These are phyloP conservation scores for Tridacna crocea DNA, from an alignment of 2,888 invertebrate species.

Conservation along the genomic window DNA sequence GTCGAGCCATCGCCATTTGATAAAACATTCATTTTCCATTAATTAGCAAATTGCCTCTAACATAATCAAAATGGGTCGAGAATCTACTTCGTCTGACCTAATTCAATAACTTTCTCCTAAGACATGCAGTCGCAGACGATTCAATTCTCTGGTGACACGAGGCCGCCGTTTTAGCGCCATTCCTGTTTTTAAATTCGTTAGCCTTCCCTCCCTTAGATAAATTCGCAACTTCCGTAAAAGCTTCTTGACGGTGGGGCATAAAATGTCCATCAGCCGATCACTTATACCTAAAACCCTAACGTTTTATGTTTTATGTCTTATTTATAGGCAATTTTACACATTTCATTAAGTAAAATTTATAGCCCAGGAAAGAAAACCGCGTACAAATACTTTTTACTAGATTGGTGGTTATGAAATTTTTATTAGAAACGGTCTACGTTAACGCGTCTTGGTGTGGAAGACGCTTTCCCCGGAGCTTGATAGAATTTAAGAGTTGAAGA, in stretches of 20 bases:
- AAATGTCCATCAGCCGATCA: conserved; percentile 39
- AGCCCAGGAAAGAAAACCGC: conserved; percentile 27
- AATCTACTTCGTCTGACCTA: conserved; percentile 56
- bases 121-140: conserved; percentile 47
- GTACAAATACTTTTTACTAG: conserved; percentile 29
- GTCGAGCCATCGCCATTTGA: conserved; percentile 47
- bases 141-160: conserved; percentile 24
- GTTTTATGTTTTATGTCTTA: conserved; percentile 42
- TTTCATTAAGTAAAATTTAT: conserved; percentile 60
- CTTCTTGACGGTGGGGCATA: conserved; percentile 24
- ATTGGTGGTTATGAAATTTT: conserved; percentile 52
- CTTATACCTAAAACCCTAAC: conserved; percentile 37
- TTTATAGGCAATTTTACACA: conserved; percentile 49
- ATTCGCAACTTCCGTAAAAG: conserved; percentile 34
- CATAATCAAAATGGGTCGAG: conserved; percentile 52
- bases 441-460: conserved; percentile 39
- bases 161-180: conserved; percentile 29
- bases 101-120: conserved; percentile 53
- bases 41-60: conserved; percentile 65
- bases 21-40: conserved; percentile 66
- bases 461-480: conserved; percentile 29
- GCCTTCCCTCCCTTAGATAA: conserved; percentile 52
- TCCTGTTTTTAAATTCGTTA: conserved; percentile 31
- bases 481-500: conserved; percentile 42
- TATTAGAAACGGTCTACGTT: conserved; percentile 44